These are phyloP conservation scores for Podarcis muralis DNA, from an alignment of 2,113 vertebrate genomes.

Conservation along the genomic window DNA sequence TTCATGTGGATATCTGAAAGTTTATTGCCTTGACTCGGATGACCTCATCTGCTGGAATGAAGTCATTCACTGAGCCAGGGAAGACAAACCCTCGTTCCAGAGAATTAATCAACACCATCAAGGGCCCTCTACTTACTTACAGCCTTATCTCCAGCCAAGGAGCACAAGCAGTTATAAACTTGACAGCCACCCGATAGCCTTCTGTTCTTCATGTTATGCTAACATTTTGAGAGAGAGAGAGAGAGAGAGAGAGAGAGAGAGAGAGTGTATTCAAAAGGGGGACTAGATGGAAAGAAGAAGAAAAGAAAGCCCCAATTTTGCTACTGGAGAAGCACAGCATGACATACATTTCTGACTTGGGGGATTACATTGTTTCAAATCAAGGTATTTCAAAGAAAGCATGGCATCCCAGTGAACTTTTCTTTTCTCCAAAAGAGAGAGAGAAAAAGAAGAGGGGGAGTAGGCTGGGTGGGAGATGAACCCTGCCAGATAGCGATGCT, in stretches of 20 bases:
- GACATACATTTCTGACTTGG: conserved; percentile 79
- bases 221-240: conserved; percentile 78
- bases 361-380: conserved; percentile 74
- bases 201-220: conserved; percentile 79
- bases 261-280: conserved; percentile 18
- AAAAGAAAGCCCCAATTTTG: conserved; percentile 65
- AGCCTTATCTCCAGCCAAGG: conserved; percentile 82
- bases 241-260: too few relatives aligned
- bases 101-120: conserved; percentile 92
- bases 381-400: conserved; percentile 74
- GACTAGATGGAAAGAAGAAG: conserved; percentile 54
- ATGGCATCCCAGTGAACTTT: conserved; percentile 73
- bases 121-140: conserved; percentile 73
- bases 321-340: conserved; percentile 77
- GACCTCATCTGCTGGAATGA: conserved; percentile 92
- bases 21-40: conserved; percentile 88
- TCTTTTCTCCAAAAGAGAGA: conserved; percentile 30
- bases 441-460: neutral
- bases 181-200: conserved; percentile 86
- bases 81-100: conserved; percentile 89
- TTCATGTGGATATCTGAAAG: conserved; percentile 85
- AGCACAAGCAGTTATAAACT: conserved; percentile 79
- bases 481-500: conserved; percentile 78
- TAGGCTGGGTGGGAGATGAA: conserved; percentile 45
- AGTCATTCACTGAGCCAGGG: conserved; percentile 88